A percentile compares a stretch with the other conserved stretches of the same genome.
Evolutionary conservation across 2,113 vertebrate genomes (phyloP).

Genomic region (Phrynosoma platyrhinos): DNA sequence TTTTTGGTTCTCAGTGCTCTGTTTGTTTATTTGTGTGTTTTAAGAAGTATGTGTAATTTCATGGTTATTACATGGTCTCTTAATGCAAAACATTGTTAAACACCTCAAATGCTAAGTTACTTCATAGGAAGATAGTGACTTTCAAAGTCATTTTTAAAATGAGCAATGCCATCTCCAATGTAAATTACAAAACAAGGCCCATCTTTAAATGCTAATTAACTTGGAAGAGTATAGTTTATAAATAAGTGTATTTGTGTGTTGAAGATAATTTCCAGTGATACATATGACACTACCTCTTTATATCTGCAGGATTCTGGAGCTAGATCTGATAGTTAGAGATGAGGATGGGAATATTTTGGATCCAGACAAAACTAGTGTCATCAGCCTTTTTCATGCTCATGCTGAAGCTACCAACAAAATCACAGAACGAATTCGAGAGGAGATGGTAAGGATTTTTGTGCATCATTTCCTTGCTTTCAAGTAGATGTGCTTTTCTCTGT

Average conservation of each 20-base stretch:
- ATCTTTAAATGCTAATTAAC: no score
- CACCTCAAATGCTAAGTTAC: neutral
- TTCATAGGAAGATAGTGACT: neutral
- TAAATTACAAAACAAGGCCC: neutral
- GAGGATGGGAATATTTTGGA: slow-evolving; percentile 94
- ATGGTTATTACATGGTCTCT: neutral
- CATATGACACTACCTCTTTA: neutral
- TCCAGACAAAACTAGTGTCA: slow-evolving; percentile 91
- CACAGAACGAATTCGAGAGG: slow-evolving; percentile 94
- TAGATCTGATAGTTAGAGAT: slow-evolving; percentile 93
- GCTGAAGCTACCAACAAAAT: slow-evolving; percentile 92
- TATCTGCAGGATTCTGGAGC: slow-evolving; percentile 87
- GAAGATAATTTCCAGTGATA: neutral
- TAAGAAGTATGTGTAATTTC: neutral
- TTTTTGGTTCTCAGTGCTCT: neutral
- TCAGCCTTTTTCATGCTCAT: slow-evolving; percentile 94
- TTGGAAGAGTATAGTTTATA: no score
- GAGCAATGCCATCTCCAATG: no score
- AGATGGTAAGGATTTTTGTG: slow-evolving; percentile 81
- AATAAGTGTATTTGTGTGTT: neutral
- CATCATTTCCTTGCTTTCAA: neutral
- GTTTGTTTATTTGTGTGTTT: neutral
- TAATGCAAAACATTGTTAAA: neutral
- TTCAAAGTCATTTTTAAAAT: neutral
- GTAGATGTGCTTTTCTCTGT: neutral